Evolutionary conservation across 2,113 vertebrate species (phyloP).

Genomic region (Eira barbara): DNA sequence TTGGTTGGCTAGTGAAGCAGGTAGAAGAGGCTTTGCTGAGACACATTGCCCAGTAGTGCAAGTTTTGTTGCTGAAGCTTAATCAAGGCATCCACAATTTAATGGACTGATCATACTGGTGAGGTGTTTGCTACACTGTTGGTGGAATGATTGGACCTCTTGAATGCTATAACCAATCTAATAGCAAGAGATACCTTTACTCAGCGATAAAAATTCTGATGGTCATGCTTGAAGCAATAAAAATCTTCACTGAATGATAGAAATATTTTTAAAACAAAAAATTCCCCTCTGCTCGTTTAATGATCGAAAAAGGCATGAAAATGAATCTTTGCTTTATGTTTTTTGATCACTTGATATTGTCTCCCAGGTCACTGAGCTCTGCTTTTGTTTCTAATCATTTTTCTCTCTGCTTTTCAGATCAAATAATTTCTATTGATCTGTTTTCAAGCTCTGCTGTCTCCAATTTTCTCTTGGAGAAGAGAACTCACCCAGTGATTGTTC

Average conservation of each 20-base stretch:
- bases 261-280: neutral
- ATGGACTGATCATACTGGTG: neutral
- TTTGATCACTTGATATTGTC: neutral
- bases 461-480: neutral
- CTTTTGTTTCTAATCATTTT: neutral
- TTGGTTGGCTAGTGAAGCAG: constrained; percentile 82
- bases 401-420: neutral
- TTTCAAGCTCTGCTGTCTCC: neutral
- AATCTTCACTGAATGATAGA: neutral
- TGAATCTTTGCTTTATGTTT: neutral
- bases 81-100: neutral
- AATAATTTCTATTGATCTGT: neutral
- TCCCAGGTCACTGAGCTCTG: neutral
- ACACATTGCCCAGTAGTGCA: neutral
- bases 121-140: neutral
- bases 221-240: neutral
- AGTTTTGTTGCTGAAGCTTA: constrained; percentile 24
- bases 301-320: constrained; percentile 23
- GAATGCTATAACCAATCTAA: constrained; percentile 46
- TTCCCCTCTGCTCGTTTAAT: constrained; percentile 55
- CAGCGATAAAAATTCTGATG: neutral
- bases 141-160: constrained; percentile 46
- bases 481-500: neutral
- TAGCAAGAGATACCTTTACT: neutral
- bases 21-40: neutral